phyloP scores from a whole-genome alignment of 2,888 invertebrate species.

The Diaphora mendica region DNA sequence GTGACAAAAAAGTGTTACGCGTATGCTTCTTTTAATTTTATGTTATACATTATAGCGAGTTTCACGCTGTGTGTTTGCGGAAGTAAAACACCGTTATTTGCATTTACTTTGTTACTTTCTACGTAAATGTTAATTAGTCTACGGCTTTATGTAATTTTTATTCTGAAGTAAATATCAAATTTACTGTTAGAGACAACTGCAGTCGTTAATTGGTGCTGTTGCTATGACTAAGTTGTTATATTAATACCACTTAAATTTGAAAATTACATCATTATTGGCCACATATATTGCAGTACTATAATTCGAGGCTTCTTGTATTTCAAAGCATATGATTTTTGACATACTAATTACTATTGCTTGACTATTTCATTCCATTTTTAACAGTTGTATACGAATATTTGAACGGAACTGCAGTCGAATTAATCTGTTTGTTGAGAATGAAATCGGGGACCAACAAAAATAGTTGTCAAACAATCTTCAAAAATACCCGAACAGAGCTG shows the following conservation, averaged over 20 bases:
- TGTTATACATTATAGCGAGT: conserved; percentile 1
- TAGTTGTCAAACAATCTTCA: background rate
- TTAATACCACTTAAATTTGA: background rate
- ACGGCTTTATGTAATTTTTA: background rate
- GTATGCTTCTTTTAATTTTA: conserved; percentile 18
- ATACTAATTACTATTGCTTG: background rate
- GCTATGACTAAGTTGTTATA: background rate
- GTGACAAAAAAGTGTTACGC: conserved; percentile 28
- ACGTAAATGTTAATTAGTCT: conserved; percentile 10
- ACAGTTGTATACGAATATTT: background rate
- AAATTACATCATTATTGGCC: background rate
- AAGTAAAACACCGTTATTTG: conserved; percentile 22
- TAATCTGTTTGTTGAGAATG: background rate
- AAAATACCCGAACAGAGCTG: background rate
- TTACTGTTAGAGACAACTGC: background rate
- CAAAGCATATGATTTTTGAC: background rate
- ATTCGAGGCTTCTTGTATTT: no score
- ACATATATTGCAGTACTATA: no score
- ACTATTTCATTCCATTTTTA: no score
- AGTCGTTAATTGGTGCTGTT: background rate
- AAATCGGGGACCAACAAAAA: background rate
- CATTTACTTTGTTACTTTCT: conserved; percentile 17
- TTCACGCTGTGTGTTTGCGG: conserved; percentile 15
- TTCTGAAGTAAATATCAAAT: background rate
- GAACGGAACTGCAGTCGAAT: background rate